Percentiles rank a stretch among this genome's conserved stretches.
phyloP scores from a whole-genome alignment of 2,888 invertebrate genomes.

The Nymphalis c-album region DNA sequence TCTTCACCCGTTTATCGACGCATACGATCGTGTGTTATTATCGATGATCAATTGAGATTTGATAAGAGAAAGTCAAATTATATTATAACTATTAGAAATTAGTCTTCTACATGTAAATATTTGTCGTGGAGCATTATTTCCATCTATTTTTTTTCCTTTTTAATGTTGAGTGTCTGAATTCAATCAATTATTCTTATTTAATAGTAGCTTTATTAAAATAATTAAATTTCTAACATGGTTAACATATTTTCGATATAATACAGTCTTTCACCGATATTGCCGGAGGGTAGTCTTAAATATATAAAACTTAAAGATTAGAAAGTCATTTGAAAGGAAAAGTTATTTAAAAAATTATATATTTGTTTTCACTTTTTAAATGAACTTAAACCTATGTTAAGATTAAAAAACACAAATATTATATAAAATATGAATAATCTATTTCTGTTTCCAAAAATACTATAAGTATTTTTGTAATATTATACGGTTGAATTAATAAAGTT shows the following conservation, averaged over 20 bases:
- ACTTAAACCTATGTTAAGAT: not conserved
- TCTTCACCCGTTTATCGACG: slow-evolving; percentile 21
- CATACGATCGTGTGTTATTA: slow-evolving; percentile 9
- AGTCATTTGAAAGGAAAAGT: slow-evolving; percentile 22
- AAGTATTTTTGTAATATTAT: too few species aligned
- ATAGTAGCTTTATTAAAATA: not conserved
- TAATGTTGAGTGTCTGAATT: not conserved
- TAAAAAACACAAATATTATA: not conserved
- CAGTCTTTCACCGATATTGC: slow-evolving; percentile 13
- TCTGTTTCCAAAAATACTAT: too few species aligned
- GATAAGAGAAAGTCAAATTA: slow-evolving; percentile 31
- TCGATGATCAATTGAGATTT: slow-evolving; percentile 10
- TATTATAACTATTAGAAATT: slow-evolving; percentile 7
- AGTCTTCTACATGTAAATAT: not conserved
- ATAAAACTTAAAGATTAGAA: slow-evolving; percentile 21
- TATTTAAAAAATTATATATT: not conserved
- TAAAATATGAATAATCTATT: too few species aligned
- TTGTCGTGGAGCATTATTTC: not conserved
- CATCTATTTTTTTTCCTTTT: not conserved
- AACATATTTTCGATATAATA: not conserved
- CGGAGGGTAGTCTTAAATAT: slow-evolving; percentile 18
- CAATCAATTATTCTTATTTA: not conserved
- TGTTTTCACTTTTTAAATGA: not conserved
- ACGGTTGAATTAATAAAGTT: too few species aligned
- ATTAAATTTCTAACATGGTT: not conserved